Percentiles rank a stretch among this genome's conserved stretches.
These are phyloP conservation scores for Ganaspis sp. DNA, from an alignment of 1,140 invertebrate species.

Conservation along the genomic window DNA sequence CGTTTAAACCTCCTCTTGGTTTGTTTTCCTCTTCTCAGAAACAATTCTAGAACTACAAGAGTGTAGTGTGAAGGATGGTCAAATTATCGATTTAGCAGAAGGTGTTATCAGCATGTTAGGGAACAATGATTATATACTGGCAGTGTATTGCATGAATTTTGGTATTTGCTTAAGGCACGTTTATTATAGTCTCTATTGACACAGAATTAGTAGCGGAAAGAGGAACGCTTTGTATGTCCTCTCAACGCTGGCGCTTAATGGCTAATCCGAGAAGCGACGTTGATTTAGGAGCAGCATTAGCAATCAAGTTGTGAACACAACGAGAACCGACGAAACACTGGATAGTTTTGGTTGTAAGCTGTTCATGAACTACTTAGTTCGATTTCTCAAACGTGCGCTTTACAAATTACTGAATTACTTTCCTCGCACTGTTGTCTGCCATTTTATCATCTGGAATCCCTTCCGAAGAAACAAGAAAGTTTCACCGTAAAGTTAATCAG, in stretches of 20 bases:
- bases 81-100: too few relatives aligned
- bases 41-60: too few relatives aligned
- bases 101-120: not conserved
- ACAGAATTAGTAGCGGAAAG: constrained; percentile 47
- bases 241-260: constrained; percentile 52
- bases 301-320: constrained; percentile 59
- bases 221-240: constrained; percentile 49
- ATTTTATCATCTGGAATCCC: too few relatives aligned
- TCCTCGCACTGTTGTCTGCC: too few relatives aligned
- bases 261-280: constrained; percentile 56
- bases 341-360: not conserved
- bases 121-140: not conserved
- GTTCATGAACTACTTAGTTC: not conserved
- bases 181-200: constrained; percentile 30
- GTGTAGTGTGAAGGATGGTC: too few relatives aligned
- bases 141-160: not conserved
- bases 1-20: too few relatives aligned
- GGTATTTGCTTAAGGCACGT: constrained; percentile 5
- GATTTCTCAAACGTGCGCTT: not conserved
- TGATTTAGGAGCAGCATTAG: constrained; percentile 61
- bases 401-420: not conserved
- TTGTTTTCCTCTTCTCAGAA: too few relatives aligned
- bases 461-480: too few relatives aligned
- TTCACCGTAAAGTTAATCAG: too few relatives aligned
- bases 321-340: constrained; percentile 16